Evolutionary conservation across 2,797 vertebrate genomes (phyloP).

Genomic region (Bradypodion pumilum): DNA sequence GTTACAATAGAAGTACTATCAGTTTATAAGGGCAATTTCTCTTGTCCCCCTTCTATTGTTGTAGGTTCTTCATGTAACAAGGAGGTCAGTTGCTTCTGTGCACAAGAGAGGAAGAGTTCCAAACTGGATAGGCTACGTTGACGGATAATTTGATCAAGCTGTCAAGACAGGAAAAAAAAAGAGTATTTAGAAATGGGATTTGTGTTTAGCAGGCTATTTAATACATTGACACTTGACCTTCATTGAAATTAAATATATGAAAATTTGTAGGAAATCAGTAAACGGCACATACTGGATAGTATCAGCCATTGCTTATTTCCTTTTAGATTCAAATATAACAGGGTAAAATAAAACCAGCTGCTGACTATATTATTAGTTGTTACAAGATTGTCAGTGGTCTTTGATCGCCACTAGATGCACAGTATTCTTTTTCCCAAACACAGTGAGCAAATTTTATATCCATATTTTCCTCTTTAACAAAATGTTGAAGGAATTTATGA

Average conservation of each 20-base stretch:
- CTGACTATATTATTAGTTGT: neutral
- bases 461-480: neutral
- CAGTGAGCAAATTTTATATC: slow-evolving; percentile 30
- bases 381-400: neutral
- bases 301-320: neutral
- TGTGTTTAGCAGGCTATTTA: slow-evolving; percentile 9
- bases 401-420: neutral
- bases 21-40: slow-evolving; percentile 29
- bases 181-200: slow-evolving; percentile 10
- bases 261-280: neutral
- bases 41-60: slow-evolving; percentile 50
- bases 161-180: neutral
- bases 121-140: slow-evolving; percentile 79
- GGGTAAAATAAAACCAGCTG: neutral
- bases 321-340: neutral
- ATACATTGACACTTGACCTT: neutral
- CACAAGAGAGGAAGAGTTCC: slow-evolving; percentile 83
- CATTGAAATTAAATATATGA: neutral
- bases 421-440: neutral
- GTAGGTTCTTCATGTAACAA: slow-evolving; percentile 73
- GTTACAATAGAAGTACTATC: slow-evolving; percentile 33
- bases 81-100: slow-evolving; percentile 78
- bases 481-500: neutral
- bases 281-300: neutral
- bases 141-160: slow-evolving; percentile 78